Percentiles rank a stretch among this genome's conserved stretches.
phyloP scores from a whole-genome alignment of 2,797 vertebrate species.

The Sebastes steindachneri region DNA sequence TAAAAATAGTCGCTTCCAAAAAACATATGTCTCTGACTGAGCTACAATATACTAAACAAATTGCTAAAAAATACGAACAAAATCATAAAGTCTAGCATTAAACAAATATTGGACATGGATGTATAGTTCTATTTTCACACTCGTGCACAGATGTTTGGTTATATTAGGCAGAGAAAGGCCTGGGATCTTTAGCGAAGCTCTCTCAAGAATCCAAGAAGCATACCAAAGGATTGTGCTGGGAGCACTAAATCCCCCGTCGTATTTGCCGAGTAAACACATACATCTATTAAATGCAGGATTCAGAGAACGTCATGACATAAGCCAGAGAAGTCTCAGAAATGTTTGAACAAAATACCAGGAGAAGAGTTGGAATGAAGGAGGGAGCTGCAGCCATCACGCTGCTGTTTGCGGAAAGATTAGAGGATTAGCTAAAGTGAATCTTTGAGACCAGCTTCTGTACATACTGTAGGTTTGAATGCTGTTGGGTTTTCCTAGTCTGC shows the following conservation, averaged over 20 bases:
- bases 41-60: not conserved
- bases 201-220: not conserved
- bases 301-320: not conserved
- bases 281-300: not conserved
- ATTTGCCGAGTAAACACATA: not conserved
- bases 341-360: not conserved
- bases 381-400: not conserved
- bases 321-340: not conserved
- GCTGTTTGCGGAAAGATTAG: conserved; percentile 12
- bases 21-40: not conserved
- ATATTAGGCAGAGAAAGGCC: not conserved
- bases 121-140: not conserved
- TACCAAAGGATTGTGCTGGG: not conserved
- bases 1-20: not conserved
- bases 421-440: not conserved
- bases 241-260: not conserved
- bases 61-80: not conserved
- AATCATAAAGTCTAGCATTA: not conserved
- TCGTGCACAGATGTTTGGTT: not conserved
- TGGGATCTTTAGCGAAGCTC: not conserved
- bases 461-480: not conserved
- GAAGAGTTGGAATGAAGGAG: not conserved
- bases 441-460: not conserved
- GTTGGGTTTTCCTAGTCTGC: not conserved
- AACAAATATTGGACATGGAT: no score